A percentile compares a stretch with the other conserved stretches of the same genome.
Evolutionary conservation across 2,797 vertebrate genomes (phyloP).

Genomic region (Serranus cabrilla): DNA sequence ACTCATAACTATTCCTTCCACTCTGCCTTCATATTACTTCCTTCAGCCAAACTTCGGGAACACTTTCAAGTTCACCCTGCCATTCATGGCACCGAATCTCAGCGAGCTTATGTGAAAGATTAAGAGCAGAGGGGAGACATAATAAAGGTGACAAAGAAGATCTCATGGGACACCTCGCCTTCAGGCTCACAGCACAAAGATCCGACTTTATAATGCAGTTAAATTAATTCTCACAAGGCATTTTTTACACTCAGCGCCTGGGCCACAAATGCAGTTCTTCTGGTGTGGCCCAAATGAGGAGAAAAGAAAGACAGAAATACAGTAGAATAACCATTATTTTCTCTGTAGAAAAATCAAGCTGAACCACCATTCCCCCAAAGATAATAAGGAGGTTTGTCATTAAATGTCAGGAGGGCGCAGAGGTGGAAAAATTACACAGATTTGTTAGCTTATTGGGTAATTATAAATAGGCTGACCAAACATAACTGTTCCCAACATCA

Average conservation of each 20-base stretch:
- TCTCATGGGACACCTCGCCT: slow-evolving; percentile 60
- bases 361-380: not conserved
- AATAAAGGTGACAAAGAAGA: slow-evolving; percentile 73
- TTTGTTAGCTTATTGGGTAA: slow-evolving; percentile 1
- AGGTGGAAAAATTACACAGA: not conserved
- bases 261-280: slow-evolving; percentile 10
- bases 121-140: slow-evolving; percentile 69
- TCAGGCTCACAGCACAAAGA: slow-evolving; percentile 52
- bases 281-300: slow-evolving; percentile 4
- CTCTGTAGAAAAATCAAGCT: slow-evolving; percentile 1
- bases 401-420: not conserved
- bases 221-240: slow-evolving; percentile 57
- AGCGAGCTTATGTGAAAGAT: slow-evolving; percentile 62
- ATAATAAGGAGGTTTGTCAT: not conserved
- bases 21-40: slow-evolving; percentile 41
- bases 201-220: slow-evolving; percentile 59
- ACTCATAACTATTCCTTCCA: slow-evolving; percentile 59
- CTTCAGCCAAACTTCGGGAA: slow-evolving; percentile 54
- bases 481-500: not conserved
- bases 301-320: slow-evolving; percentile 7
- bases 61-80: slow-evolving; percentile 68
- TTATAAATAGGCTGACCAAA: not conserved
- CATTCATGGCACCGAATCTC: slow-evolving; percentile 53
- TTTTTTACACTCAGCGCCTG: slow-evolving; percentile 27
- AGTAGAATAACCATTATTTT: not conserved